These are phyloP conservation scores for Chroicocephalus ridibundus DNA, from an alignment of 2,113 vertebrate species.

Conservation along the genomic window DNA sequence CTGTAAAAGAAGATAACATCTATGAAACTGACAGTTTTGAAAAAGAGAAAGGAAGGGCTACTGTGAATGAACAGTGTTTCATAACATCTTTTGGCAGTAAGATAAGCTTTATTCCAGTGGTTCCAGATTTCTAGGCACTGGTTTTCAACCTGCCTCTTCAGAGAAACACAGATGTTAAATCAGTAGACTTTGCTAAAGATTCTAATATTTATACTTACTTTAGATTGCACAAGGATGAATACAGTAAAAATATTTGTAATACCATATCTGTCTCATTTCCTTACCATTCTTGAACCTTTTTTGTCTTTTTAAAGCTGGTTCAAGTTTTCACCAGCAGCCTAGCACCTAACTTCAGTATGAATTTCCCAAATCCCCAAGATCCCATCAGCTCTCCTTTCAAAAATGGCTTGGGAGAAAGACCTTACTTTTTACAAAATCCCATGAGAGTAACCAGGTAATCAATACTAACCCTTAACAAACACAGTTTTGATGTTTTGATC, in stretches of 20 bases:
- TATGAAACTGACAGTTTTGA: background rate
- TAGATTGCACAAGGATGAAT: background rate
- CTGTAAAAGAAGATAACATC: background rate
- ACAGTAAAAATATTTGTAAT: background rate
- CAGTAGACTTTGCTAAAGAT: background rate
- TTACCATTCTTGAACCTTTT: background rate
- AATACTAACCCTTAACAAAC: background rate
- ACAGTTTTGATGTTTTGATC: background rate
- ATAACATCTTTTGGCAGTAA: background rate
- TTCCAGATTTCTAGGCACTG: background rate
- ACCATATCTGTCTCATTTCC: background rate
- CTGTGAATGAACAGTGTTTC: background rate
- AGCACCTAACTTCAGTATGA: background rate
- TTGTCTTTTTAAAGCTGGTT: background rate
- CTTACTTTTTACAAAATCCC: background rate
- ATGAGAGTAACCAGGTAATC: background rate
- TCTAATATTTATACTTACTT: background rate
- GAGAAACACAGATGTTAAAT: background rate
- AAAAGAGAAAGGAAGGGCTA: background rate
- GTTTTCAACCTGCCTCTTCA: background rate
- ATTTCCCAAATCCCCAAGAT: background rate
- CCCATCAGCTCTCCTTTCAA: background rate
- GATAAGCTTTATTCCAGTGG: background rate
- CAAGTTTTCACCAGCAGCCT: rapidly evolving
- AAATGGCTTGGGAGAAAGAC: background rate